These are phyloP conservation scores for Coryphaenoides rupestris DNA, from an alignment of 2,113 vertebrate genomes.

Conservation along the genomic window DNA sequence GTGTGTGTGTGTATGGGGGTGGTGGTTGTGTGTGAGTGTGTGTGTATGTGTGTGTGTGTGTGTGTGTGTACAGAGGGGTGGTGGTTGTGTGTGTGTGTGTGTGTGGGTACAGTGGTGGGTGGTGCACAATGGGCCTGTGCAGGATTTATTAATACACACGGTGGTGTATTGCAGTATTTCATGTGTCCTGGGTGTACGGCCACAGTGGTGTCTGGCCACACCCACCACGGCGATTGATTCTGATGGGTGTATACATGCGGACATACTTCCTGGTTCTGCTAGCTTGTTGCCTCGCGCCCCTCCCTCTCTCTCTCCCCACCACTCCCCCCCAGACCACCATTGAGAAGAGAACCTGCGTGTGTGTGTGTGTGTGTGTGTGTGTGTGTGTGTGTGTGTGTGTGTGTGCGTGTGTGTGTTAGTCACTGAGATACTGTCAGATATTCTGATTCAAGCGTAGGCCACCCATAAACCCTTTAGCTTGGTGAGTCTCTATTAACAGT, in stretches of 20 bases:
- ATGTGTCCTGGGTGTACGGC: not conserved
- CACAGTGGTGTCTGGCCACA: not conserved
- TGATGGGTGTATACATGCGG: not conserved
- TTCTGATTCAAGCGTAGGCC: no score
- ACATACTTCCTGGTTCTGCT: not conserved
- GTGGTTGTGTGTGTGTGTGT: not conserved
- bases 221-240: not conserved
- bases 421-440: no score
- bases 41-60: no score
- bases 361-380: not conserved
- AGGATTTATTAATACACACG: not conserved
- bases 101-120: not conserved
- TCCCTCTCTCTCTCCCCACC: no score
- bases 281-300: not conserved
- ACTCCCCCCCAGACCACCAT: not conserved
- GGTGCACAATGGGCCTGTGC: not conserved
- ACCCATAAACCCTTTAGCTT: no score
- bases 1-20: conserved; percentile 10
- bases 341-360: not conserved
- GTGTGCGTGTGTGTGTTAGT: no score
- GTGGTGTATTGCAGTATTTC: not conserved
- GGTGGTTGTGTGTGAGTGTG: no score
- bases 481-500: no score
- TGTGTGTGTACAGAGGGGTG: no score
- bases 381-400: no score